A percentile compares a stretch with the other conserved stretches of the same genome.
Evolutionary conservation across 2,888 invertebrate genomes (phyloP).

Genomic region (Harpagoxenus sublaevis): DNA sequence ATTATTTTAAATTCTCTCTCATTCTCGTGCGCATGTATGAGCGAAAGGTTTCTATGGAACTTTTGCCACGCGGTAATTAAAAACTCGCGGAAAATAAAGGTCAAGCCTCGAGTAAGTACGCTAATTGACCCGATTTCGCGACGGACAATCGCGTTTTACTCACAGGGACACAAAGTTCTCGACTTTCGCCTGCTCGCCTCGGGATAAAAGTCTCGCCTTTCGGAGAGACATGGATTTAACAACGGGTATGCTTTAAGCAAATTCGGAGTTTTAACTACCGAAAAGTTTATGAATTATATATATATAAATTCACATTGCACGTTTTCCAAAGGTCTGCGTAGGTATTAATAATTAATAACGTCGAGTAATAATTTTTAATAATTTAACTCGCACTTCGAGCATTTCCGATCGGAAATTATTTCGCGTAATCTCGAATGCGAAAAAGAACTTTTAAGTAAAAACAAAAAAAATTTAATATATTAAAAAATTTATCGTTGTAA

Average conservation of each 20-base stretch:
- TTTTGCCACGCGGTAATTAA: slow-evolving; percentile 38
- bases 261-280: not conserved
- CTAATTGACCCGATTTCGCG: slow-evolving; percentile 37
- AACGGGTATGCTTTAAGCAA: not conserved
- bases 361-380: not conserved
- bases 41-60: not conserved
- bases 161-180: slow-evolving; percentile 20
- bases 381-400: no score
- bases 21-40: not conserved
- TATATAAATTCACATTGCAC: not conserved
- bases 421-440: no score
- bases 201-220: slow-evolving; percentile 4
- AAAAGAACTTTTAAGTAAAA: no score
- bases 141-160: slow-evolving; percentile 34
- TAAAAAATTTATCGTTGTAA: no score
- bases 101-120: slow-evolving; percentile 37
- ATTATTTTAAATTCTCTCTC: slow-evolving; percentile 25
- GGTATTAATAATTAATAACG: not conserved
- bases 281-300: not conserved
- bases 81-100: slow-evolving; percentile 46
- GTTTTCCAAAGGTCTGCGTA: not conserved
- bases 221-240: not conserved
- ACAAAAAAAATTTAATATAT: no score
- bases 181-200: slow-evolving; percentile 14
- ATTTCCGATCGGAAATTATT: no score